Conservation (phyloP, 2,113 vertebrate genomes). For the Chascanopsetta lugubris region DNA sequence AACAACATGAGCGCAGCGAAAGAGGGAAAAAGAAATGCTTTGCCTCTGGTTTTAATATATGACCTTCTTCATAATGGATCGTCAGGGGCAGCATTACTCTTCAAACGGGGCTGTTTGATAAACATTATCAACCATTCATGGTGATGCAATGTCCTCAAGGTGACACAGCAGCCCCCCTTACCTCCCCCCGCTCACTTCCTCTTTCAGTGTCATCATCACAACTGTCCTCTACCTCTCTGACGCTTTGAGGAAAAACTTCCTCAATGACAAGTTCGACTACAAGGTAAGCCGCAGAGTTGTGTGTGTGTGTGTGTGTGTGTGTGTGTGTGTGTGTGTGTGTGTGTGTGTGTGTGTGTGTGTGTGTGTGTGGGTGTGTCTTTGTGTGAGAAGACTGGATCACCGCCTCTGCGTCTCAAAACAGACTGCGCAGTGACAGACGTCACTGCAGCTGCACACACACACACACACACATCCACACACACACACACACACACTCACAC, state of each 20-base stretch:
- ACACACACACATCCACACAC: too few relatives aligned
- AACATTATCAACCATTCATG: not conserved
- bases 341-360: not conserved
- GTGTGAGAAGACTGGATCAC: not conserved
- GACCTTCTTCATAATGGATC: not conserved
- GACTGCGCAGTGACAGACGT: not conserved
- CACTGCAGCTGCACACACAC: not conserved
- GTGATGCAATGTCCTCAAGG: constrained; percentile 1
- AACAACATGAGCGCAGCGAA: not conserved
- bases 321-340: not conserved
- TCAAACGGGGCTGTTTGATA: not conserved
- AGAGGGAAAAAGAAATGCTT: not conserved
- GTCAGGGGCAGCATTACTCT: not conserved
- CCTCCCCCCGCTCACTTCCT: not conserved
- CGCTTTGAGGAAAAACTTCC: constrained; percentile 96
- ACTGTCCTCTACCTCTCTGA: constrained; percentile 98
- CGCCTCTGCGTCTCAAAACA: not conserved
- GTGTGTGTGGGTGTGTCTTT: not conserved
- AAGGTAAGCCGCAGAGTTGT: constrained; percentile 80
- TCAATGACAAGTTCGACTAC: constrained; percentile 97
- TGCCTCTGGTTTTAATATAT: constrained; percentile 1
- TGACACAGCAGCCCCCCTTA: not conserved
- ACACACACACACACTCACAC: not conserved
- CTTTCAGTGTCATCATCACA: constrained; percentile 94
- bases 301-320: not conserved